Conservation (phyloP, 2,797 vertebrate species). For the Nannoperca australis region DNA sequence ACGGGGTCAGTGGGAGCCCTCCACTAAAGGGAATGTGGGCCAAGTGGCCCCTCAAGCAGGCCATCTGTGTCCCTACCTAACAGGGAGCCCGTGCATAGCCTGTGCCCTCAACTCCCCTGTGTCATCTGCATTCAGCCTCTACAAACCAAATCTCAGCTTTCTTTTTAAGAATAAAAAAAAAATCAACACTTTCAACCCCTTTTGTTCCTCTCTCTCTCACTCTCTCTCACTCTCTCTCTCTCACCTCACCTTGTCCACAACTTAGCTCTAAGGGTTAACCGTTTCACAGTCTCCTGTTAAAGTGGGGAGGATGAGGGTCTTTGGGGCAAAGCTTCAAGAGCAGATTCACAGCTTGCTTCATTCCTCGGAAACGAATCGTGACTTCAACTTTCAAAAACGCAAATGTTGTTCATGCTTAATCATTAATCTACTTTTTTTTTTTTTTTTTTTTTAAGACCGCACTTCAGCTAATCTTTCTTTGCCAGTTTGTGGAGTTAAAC, state of each 20-base stretch:
- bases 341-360: constrained; percentile 82
- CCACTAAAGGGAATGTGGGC: constrained; percentile 77
- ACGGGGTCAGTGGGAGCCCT: constrained; percentile 65
- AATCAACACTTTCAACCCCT: constrained; percentile 31
- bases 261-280: constrained; percentile 62
- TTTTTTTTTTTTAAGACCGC: constrained; percentile 42
- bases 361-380: constrained; percentile 69
- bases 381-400: constrained; percentile 76
- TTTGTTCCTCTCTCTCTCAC: neutral
- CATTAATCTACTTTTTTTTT: constrained; percentile 59
- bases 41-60: constrained; percentile 69
- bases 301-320: constrained; percentile 74
- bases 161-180: constrained; percentile 43
- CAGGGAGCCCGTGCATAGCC: constrained; percentile 83
- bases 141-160: constrained; percentile 48
- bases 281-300: constrained; percentile 74
- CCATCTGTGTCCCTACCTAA: constrained; percentile 78
- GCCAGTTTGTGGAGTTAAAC: constrained; percentile 68
- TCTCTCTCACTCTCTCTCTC: constrained; percentile 32
- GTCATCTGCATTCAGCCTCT: constrained; percentile 59
- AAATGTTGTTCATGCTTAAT: constrained; percentile 79
- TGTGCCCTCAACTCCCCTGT: constrained; percentile 71
- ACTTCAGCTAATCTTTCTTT: constrained; percentile 71
- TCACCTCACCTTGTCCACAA: constrained; percentile 36
- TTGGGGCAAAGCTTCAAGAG: constrained; percentile 84